These are phyloP conservation scores for Caenorhabditis wallacei DNA, from an alignment of 2,888 invertebrate species.

Conservation along the genomic window DNA sequence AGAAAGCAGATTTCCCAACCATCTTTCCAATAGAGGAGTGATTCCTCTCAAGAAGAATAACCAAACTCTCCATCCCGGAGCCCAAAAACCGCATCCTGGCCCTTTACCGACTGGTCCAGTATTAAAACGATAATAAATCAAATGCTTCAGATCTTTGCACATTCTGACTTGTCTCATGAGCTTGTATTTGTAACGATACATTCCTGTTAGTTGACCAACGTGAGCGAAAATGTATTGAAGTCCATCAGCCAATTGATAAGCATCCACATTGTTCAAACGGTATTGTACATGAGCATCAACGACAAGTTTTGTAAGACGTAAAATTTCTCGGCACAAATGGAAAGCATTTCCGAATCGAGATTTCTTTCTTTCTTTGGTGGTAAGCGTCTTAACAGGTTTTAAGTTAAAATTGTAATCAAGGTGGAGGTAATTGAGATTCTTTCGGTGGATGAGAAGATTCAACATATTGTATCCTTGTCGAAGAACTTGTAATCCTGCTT, in stretches of 20 bases:
- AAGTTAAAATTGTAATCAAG: slow-evolving; percentile 99
- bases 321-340: slow-evolving; percentile 98
- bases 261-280: slow-evolving; percentile 96
- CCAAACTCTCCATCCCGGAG: slow-evolving; percentile 96
- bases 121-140: slow-evolving; percentile 93
- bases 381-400: slow-evolving; percentile 98
- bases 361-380: slow-evolving; percentile 99
- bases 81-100: slow-evolving; percentile 83
- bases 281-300: slow-evolving; percentile 99
- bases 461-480: slow-evolving; percentile 99
- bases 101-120: slow-evolving; percentile 83
- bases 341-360: slow-evolving; percentile 91
- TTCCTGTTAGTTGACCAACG: slow-evolving; percentile 98
- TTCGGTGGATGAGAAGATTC: slow-evolving; percentile 97
- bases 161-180: slow-evolving; percentile 87
- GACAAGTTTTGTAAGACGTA: slow-evolving; percentile 97
- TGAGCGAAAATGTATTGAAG: slow-evolving; percentile 99
- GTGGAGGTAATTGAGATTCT: slow-evolving; percentile 99
- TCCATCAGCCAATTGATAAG: slow-evolving; percentile 97
- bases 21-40: slow-evolving; percentile 96
- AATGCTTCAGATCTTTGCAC: slow-evolving; percentile 99
- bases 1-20: slow-evolving; percentile 98
- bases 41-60: slow-evolving; percentile 99
- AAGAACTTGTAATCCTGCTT: slow-evolving; percentile 95
- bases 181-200: slow-evolving; percentile 89